phyloP scores from a whole-genome alignment of 2,113 vertebrate species.

The Piprites chloris region DNA sequence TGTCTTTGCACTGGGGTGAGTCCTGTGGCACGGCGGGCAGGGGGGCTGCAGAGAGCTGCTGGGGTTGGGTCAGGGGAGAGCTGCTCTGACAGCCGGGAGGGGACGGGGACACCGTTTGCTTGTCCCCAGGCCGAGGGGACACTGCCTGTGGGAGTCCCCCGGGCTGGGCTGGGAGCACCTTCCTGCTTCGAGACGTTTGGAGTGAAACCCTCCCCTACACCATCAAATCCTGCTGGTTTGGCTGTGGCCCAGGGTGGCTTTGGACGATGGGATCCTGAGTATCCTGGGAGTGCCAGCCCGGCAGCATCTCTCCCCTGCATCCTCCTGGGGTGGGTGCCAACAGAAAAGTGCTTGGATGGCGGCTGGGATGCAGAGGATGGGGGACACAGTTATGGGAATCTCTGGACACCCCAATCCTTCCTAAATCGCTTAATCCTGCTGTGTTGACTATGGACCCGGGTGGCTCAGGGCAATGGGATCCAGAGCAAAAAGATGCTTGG shows the following conservation, averaged over 20 bases:
- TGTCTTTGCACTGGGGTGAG: conserved; percentile 96
- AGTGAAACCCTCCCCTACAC: rapidly evolving
- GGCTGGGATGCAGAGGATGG: not conserved
- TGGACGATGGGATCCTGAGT: rapidly evolving
- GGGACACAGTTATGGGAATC: not conserved
- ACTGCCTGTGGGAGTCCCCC: rapidly evolving
- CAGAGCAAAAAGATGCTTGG: not conserved
- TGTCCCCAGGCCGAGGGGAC: rapidly evolving
- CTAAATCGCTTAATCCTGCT: not conserved
- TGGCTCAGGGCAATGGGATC: not conserved
- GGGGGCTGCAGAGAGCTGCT: not conserved
- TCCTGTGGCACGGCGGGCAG: rapidly evolving
- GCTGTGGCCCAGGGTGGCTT: not conserved
- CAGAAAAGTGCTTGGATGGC: not conserved
- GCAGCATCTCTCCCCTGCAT: not conserved
- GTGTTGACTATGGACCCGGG: not conserved
- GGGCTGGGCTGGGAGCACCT: rapidly evolving
- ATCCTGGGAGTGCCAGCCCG: not conserved
- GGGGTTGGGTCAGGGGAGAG: rapidly evolving
- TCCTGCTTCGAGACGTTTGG: rapidly evolving
- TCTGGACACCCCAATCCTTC: not conserved
- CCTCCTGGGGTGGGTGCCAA: not conserved
- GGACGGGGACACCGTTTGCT: rapidly evolving
- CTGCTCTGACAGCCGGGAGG: not conserved
- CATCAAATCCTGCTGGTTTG: not conserved